Base-by-base conservation (phyloP, 2,888 invertebrate species). In the Pollenia amentaria region DNA sequence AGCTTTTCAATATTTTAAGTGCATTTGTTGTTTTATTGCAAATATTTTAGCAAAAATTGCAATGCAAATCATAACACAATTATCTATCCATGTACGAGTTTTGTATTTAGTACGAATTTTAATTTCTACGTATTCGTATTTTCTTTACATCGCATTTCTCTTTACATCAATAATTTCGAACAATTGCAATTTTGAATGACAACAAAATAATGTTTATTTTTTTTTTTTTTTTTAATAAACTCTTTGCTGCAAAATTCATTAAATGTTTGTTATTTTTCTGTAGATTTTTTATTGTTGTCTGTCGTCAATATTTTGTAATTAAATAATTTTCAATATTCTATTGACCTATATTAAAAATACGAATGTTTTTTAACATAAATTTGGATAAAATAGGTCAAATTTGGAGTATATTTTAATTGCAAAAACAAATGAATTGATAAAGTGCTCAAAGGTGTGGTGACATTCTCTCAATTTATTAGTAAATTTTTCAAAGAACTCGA, bases 41-140 rank as follows among this genome's bases (percentile, higher is more conserved):
- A 62, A 16, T 62, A 38, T 60, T 60, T 60, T 48, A 3, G 44
- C 18, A 38, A 48, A 64, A 69, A 16, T 72, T 72, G 42, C n/a
- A 55, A 72, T 57, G 72, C 55, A 57, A 72, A 72, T 72, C 42
- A 44, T 57, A 72, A 57, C 42, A 14, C 72, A 55, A 72, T 72
- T 42, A 57, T 72, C 14, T 21, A 55, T 12, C 9, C 12, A 40
- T 16, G 42, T 40, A 55, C 6, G 16, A 38, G 9, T 18, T 42
- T 40, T 16, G 29, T 6, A 29, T 29, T 29, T 16, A 40, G 16
- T 62, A 62, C 12, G 16, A 62, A 62, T 62, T 29, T 29, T 29
- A 64, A 16, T 64, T 64, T 21, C 12, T 12, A 16, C 44, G 29
- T 18, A 12, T 18, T 40, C n/a, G 29, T 29, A 29, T 29, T 29